Base-by-base conservation (phyloP, 2,797 vertebrate genomes). In the Myripristis murdjan region DNA sequence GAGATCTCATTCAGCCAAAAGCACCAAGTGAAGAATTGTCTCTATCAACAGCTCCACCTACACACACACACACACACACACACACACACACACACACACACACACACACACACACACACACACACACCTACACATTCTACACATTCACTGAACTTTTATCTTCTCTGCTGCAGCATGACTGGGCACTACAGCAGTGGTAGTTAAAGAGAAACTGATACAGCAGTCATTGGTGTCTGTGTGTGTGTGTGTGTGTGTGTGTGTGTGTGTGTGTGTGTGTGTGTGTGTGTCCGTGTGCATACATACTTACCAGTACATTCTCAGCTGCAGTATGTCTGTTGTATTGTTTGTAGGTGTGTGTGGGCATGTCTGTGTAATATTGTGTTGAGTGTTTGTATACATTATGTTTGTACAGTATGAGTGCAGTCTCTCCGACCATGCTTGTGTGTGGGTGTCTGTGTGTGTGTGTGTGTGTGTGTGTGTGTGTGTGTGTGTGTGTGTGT, bases 1-100 rank as follows among this genome's bases (percentile, higher is more conserved):
- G 85, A 86, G 79, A 88, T 85, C 81, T 87, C 56, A 72, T 81
- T 79, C 75, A 77, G 72, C 65, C 75, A 72, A 86, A 86, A 83
- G 75, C 79, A 70, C 67, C n/a, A 55, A 72, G 58, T 66, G 82
- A 85, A 82, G 70, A 81, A 80, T 73, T 68, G 77, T 82, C 57
- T 79, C 60, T 76, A 64, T 81, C 68, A 76, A 67, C 48, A 54
- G n/a, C 37, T 22, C 51, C 53, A 52, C 60, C 48, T 56, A 46
- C 51, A 58, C 56, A 28, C 9, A 10, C n/a, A 4, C 57, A 46
- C 46, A 6, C 16, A 39, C 24, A 8, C 31, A 18, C 52, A 15
- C 39, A 53, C 35, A 16, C 26, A 53, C 24, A 49, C 24, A 63
- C 39, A 53, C 35, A 16, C 26, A 53, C 24, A 49, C 24, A 46